These are phyloP conservation scores for Butastur rufipennis DNA, from an alignment of 2,113 vertebrate species.

Conservation along the genomic window DNA sequence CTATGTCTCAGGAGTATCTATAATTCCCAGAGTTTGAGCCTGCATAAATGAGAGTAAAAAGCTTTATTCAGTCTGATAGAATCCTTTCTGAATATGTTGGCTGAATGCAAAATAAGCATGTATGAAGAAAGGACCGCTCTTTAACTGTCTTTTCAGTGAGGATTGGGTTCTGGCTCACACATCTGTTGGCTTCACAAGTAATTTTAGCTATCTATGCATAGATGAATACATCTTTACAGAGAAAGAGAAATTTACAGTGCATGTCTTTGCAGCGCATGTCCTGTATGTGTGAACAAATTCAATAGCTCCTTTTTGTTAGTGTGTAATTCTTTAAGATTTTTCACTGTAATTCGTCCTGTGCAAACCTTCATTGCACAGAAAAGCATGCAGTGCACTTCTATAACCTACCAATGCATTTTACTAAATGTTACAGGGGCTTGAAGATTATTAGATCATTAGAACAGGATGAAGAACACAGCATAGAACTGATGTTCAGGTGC, in stretches of 20 bases:
- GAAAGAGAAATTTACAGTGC: not conserved
- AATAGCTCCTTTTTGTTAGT: not conserved
- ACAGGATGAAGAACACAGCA: not conserved
- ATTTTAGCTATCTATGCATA: not conserved
- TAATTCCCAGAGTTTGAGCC: conserved; percentile 49
- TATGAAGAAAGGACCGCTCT: not conserved
- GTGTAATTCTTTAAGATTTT: not conserved
- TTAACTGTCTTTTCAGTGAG: not conserved
- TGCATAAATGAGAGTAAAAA: conserved; percentile 55
- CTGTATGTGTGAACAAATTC: not conserved
- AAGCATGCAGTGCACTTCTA: not conserved
- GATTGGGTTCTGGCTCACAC: not conserved
- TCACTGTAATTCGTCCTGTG: not conserved
- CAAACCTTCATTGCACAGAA: not conserved
- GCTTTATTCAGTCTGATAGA: conserved; percentile 26
- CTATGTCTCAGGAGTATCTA: conserved; percentile 32
- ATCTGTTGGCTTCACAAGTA: not conserved
- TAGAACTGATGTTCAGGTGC: not conserved
- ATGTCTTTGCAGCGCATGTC: not conserved
- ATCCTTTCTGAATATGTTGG: not conserved
- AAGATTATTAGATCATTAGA: not conserved
- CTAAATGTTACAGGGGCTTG: not conserved
- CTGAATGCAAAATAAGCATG: not conserved
- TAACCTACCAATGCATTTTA: not conserved
- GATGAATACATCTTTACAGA: not conserved